These are phyloP conservation scores for Philhelius pedissequus DNA, from an alignment of 2,888 invertebrate genomes.

Conservation along the genomic window DNA sequence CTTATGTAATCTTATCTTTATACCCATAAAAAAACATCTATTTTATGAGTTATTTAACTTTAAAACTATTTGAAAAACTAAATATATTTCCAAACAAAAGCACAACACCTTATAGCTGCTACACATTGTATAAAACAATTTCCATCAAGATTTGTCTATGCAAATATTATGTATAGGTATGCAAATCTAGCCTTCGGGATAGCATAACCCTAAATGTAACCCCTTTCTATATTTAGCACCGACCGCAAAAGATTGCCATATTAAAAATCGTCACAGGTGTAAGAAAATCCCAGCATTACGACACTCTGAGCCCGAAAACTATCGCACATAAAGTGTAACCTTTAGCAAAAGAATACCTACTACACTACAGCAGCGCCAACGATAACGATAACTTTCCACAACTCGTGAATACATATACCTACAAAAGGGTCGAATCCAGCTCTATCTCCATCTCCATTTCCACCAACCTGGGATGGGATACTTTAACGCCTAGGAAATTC, in stretches of 20 bases:
- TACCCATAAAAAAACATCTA: no score
- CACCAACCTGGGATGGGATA: background rate
- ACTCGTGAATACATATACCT: no score
- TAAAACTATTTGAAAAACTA: background rate
- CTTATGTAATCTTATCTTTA: no score
- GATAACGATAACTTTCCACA: background rate
- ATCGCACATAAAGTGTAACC: constrained; percentile 52
- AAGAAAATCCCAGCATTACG: constrained; percentile 61
- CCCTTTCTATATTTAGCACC: background rate
- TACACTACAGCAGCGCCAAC: background rate
- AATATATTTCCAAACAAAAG: background rate
- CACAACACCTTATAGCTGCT: background rate
- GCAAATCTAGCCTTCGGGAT: constrained; percentile 7
- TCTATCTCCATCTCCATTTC: no score
- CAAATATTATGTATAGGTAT: constrained; percentile 35
- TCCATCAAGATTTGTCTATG: constrained; percentile 54
- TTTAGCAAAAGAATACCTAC: constrained; percentile 28
- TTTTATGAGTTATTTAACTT: no score
- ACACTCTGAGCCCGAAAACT: constrained; percentile 60
- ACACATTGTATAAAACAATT: constrained; percentile 48
- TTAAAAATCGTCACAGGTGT: constrained; percentile 66
- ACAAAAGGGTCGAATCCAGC: no score
- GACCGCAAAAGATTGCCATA: constrained; percentile 27
- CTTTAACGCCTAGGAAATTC: constrained; percentile 28
- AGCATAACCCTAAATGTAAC: background rate